Conservation (phyloP, 2,113 vertebrate species). For the Dipodomys stephensi region DNA sequence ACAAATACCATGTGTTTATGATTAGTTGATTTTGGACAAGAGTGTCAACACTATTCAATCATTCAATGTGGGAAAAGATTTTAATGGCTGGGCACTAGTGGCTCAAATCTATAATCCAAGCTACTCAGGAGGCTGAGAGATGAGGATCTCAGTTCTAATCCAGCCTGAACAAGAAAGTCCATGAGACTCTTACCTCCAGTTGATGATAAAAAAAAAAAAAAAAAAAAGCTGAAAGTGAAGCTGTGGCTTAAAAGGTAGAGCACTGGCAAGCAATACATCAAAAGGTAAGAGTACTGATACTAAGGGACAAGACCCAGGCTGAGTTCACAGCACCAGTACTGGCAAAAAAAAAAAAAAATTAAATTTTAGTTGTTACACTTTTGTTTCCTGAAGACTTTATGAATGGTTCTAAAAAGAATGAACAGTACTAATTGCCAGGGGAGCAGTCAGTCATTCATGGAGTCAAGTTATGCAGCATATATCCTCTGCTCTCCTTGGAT, state of each 20-base stretch:
- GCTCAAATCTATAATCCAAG: too few species aligned
- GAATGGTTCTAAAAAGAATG: background rate
- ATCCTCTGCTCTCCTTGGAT: background rate
- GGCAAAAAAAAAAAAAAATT: background rate
- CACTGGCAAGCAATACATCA: too few species aligned
- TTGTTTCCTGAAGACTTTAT: conserved; percentile 36
- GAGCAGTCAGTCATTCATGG: background rate
- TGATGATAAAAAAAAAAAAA: too few species aligned
- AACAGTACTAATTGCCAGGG: conserved; percentile 26
- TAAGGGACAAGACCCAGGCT: too few species aligned
- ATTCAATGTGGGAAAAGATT: background rate
- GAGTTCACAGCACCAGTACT: background rate
- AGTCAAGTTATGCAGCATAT: background rate
- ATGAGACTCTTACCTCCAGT: too few species aligned
- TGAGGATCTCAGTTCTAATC: too few species aligned
- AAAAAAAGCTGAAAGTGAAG: too few species aligned
- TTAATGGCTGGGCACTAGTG: too few species aligned
- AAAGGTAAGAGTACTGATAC: too few species aligned
- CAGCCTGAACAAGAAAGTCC: too few species aligned
- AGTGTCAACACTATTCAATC: background rate
- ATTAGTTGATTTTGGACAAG: background rate
- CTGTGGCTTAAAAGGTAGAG: too few species aligned
- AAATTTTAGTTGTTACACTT: background rate
- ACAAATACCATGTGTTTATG: background rate
- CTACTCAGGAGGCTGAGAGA: too few species aligned